Evolutionary conservation across 2,888 invertebrate genomes (phyloP).

Genomic region (Heliconius erato): DNA sequence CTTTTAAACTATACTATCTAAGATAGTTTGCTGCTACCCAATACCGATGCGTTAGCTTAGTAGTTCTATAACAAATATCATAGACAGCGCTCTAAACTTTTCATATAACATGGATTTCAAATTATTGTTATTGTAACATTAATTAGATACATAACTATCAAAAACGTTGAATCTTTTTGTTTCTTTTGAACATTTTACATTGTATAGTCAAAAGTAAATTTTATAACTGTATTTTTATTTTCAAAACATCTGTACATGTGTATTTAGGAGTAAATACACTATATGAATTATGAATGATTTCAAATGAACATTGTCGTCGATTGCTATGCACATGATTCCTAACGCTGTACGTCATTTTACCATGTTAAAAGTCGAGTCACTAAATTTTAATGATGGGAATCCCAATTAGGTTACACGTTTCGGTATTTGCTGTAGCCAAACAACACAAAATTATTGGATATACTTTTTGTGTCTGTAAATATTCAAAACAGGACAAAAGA

Average conservation of each 20-base stretch:
- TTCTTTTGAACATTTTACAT: neutral
- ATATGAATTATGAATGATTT: slow-evolving; percentile 8
- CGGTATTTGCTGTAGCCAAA: slow-evolving; percentile 28
- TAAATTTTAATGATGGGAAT: slow-evolving; percentile 52
- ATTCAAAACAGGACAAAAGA: neutral
- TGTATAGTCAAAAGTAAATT: neutral
- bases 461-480: neutral
- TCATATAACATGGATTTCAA: neutral
- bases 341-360: slow-evolving; percentile 76
- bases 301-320: slow-evolving; percentile 1
- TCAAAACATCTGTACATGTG: neutral
- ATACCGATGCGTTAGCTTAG: neutral
- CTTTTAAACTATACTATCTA: neutral
- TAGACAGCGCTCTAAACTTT: slow-evolving; percentile 8
- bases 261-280: neutral
- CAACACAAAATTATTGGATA: neutral
- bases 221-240: neutral
- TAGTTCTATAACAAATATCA: slow-evolving; percentile 17
- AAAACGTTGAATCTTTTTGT: neutral
- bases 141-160: neutral
- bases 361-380: slow-evolving; percentile 80
- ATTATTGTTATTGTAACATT: neutral
- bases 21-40: neutral
- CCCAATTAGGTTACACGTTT: slow-evolving; percentile 47
- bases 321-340: slow-evolving; percentile 48